Conservation (phyloP, 2,888 invertebrate species). For the Malthinus flaveolus region DNA sequence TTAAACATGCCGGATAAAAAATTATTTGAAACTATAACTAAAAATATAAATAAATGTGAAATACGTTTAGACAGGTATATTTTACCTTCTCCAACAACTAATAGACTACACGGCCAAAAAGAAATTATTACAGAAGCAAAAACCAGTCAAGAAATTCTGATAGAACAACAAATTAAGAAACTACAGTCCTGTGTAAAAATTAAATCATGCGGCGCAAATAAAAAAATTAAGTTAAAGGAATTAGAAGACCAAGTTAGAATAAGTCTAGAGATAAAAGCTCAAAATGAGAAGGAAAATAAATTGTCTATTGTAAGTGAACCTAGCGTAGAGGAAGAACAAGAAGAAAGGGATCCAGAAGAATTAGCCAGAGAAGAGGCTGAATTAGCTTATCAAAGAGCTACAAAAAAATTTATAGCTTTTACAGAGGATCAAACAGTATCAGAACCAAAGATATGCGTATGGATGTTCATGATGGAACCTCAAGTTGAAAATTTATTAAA, state of each 20-base stretch:
- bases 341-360: background rate
- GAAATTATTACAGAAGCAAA: background rate
- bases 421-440: constrained; percentile 11
- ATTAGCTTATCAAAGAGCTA: background rate
- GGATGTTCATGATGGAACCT: constrained; percentile 44
- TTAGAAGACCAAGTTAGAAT: background rate
- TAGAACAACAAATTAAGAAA: too few relatives aligned
- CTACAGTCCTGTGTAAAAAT: too few relatives aligned
- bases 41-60: constrained; percentile 32
- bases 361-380: background rate
- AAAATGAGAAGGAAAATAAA: background rate
- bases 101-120: background rate
- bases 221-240: background rate
- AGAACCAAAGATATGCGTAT: constrained; percentile 41
- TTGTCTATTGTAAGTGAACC: background rate
- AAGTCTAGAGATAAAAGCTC: background rate
- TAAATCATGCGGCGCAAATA: too few relatives aligned
- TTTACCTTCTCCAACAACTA: background rate
- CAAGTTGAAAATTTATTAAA: constrained; percentile 40
- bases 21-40: constrained; percentile 30
- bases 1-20: constrained; percentile 26
- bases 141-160: background rate
- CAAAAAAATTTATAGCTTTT: constrained; percentile 20
- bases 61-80: constrained; percentile 28
- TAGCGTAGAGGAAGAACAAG: background rate